Evolutionary conservation across 2,797 vertebrate species (phyloP).

Genomic region (Hapalemur alaotrensis): DNA sequence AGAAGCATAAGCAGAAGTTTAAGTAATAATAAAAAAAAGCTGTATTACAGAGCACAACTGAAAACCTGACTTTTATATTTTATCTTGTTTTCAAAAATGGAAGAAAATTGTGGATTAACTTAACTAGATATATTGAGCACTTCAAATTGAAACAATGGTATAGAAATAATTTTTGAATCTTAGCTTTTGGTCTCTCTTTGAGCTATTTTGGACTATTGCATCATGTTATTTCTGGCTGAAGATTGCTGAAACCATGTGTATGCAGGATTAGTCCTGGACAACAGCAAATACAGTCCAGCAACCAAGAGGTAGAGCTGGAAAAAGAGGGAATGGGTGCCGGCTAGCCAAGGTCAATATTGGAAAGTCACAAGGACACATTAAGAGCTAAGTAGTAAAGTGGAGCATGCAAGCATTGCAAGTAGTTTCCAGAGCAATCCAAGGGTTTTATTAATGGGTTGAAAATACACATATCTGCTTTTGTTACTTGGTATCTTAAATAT

Average conservation of each 20-base stretch:
- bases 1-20: not conserved
- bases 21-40: not conserved
- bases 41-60: not conserved
- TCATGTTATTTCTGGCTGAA: slow-evolving; percentile 37
- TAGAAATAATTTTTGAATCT: slow-evolving; percentile 24
- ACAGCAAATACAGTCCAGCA: not conserved
- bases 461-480: not conserved
- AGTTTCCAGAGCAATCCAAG: not conserved
- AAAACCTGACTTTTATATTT: not conserved
- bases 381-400: not conserved
- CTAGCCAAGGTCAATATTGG: not conserved
- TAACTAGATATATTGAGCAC: not conserved
- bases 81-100: not conserved
- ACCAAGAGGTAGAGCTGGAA: not conserved
- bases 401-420: not conserved
- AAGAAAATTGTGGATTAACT: not conserved
- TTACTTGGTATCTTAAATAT: not conserved
- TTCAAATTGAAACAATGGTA: not conserved
- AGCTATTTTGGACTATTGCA: not conserved
- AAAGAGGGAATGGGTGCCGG: not conserved
- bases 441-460: not conserved
- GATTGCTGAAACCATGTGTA: not conserved
- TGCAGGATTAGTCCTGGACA: slow-evolving; percentile 7
- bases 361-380: not conserved
- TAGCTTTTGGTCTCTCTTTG: slow-evolving; percentile 35